Conservation (phyloP, 2,113 vertebrate genomes). For the Nannospalax galili region DNA sequence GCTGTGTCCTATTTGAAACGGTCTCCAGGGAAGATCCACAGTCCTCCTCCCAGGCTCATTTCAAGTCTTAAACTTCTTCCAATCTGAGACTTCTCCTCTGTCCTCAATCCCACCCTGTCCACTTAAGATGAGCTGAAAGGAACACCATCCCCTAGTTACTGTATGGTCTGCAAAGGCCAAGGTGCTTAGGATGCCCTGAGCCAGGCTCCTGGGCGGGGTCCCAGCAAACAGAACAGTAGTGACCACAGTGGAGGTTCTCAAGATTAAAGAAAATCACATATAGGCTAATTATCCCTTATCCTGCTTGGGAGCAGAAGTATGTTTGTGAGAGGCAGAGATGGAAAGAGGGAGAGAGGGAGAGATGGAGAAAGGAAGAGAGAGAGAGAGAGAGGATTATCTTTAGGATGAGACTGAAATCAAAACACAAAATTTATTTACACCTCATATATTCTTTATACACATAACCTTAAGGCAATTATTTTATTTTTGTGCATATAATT, state of each 20-base stretch:
- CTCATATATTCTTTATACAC: background rate
- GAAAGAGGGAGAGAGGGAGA: no score
- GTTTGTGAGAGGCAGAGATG: no score
- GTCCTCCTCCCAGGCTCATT: slow-evolving; percentile 61
- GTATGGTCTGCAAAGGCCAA: background rate
- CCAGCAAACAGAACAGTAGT: no score
- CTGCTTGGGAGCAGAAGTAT: background rate
- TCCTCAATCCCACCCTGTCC: background rate
- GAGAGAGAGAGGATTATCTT: background rate
- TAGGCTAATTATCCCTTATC: background rate
- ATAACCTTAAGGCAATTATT: background rate
- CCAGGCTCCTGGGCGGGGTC: background rate
- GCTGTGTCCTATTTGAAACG: slow-evolving; percentile 47
- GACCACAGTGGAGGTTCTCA: background rate
- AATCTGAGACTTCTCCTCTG: background rate
- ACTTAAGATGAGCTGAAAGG: background rate
- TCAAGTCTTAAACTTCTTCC: slow-evolving; percentile 31
- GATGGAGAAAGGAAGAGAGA: background rate
- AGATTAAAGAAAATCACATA: background rate
- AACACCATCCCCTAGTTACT: background rate
- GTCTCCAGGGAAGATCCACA: slow-evolving; percentile 32
- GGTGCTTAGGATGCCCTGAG: no score
- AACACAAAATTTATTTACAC: background rate
- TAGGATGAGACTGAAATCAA: background rate
- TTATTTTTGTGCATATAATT: background rate